A percentile compares a stretch with the other conserved stretches of the same genome.
Conservation (phyloP, 1,140 invertebrate genomes). For the Contarinia nasturtii region DNA sequence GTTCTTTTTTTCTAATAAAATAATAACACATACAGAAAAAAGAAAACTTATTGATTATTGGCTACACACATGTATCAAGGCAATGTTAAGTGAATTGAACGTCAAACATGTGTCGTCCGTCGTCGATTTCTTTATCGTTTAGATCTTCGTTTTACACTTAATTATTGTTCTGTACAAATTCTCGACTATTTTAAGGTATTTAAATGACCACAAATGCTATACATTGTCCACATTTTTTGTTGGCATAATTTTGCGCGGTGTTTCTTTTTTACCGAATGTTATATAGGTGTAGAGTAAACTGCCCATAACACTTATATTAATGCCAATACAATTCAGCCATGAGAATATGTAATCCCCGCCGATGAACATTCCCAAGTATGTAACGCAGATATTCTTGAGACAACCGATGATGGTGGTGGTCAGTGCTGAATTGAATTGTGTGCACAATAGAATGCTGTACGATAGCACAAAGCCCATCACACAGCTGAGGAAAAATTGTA, state of each 20-base stretch:
- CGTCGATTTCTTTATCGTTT: no score
- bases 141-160: no score
- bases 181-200: no score
- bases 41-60: no score
- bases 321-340: constrained; percentile 80
- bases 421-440: constrained; percentile 86
- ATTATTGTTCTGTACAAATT: no score
- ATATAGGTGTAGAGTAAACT: constrained; percentile 65
- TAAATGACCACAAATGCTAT: constrained; percentile 12
- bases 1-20: no score
- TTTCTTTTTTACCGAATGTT: constrained; percentile 43
- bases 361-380: constrained; percentile 90
- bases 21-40: no score
- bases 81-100: no score
- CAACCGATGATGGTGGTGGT: constrained; percentile 98
- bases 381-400: constrained; percentile 83
- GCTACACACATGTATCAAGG: no score
- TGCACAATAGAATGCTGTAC: constrained; percentile 91
- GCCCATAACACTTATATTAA: constrained; percentile 77
- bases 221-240: constrained; percentile 25
- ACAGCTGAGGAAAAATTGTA: constrained; percentile 79
- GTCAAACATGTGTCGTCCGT: no score
- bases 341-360: constrained; percentile 95
- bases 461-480: constrained; percentile 92
- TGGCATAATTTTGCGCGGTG: constrained; percentile 25